phyloP scores from a whole-genome alignment of 2,113 vertebrate species.

The Pantherophis guttatus region DNA sequence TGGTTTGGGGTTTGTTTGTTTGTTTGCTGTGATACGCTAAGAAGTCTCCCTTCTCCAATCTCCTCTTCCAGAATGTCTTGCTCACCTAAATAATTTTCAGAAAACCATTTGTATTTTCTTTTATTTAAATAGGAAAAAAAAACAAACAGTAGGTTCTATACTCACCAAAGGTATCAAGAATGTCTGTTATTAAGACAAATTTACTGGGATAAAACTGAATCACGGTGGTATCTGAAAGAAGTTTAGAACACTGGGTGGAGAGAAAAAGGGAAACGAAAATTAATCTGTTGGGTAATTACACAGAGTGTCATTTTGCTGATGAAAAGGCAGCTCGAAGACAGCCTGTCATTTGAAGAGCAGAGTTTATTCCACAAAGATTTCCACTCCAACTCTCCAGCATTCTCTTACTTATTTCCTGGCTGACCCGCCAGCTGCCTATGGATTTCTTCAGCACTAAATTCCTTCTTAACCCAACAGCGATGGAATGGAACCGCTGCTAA shows the following conservation, averaged over 20 bases:
- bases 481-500: background rate
- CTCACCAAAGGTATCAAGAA: slow-evolving; percentile 96
- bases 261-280: background rate
- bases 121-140: background rate
- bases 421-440: background rate
- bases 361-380: background rate
- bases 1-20: background rate
- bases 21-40: background rate
- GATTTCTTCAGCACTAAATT: background rate
- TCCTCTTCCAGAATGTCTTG: background rate
- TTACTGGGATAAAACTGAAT: slow-evolving; percentile 99
- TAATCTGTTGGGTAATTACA: background rate
- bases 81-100: background rate
- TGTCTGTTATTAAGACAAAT: slow-evolving; percentile 97
- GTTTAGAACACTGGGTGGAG: slow-evolving; percentile 88
- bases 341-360: background rate
- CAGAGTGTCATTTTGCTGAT: background rate
- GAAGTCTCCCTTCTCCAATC: background rate
- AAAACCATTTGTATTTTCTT: background rate
- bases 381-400: background rate
- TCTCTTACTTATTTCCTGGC: background rate
- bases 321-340: background rate
- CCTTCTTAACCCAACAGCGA: background rate
- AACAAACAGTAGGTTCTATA: background rate
- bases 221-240: slow-evolving; percentile 92